A percentile compares a stretch with the other conserved stretches of the same genome.
Evolutionary conservation across 2,113 vertebrate genomes (phyloP).

Genomic region (Turnix velox): DNA sequence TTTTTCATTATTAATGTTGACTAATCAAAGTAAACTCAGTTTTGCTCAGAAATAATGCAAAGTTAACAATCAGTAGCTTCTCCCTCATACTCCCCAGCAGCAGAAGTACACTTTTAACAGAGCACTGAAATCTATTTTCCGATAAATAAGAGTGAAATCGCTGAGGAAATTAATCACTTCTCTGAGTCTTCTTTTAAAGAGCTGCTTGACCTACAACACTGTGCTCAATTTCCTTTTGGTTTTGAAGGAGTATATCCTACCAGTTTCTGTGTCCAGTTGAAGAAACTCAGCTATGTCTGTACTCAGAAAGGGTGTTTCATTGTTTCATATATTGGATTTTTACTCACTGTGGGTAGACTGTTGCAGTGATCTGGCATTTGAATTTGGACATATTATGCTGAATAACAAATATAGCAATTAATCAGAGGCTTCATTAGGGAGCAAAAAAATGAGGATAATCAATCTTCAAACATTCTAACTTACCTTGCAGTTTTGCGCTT

Average conservation of each 20-base stretch:
- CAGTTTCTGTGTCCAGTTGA: not conserved
- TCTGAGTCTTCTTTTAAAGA: not conserved
- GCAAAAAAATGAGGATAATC: constrained; percentile 26
- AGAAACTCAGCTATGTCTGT: not conserved
- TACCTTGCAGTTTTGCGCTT: constrained; percentile 34
- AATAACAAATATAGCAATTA: constrained; percentile 39
- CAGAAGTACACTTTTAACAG: not conserved
- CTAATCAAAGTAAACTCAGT: not conserved
- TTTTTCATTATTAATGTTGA: not conserved
- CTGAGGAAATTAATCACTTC: not conserved
- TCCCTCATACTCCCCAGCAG: not conserved
- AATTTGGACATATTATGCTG: constrained; percentile 7
- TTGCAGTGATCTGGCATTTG: constrained; percentile 8
- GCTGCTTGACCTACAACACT: not conserved
- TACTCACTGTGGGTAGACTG: not conserved
- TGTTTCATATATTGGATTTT: not conserved
- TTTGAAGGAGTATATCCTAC: not conserved
- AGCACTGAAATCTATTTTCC: not conserved
- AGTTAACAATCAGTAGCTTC: not conserved
- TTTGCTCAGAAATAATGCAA: not conserved
- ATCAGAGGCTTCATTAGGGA: constrained; percentile 31
- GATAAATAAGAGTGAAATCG: not conserved
- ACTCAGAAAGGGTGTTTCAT: not conserved
- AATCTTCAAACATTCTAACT: constrained; percentile 14
- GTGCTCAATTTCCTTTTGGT: not conserved